phyloP scores from a whole-genome alignment of 2,888 invertebrate genomes.

The Creontiades dilutus region DNA sequence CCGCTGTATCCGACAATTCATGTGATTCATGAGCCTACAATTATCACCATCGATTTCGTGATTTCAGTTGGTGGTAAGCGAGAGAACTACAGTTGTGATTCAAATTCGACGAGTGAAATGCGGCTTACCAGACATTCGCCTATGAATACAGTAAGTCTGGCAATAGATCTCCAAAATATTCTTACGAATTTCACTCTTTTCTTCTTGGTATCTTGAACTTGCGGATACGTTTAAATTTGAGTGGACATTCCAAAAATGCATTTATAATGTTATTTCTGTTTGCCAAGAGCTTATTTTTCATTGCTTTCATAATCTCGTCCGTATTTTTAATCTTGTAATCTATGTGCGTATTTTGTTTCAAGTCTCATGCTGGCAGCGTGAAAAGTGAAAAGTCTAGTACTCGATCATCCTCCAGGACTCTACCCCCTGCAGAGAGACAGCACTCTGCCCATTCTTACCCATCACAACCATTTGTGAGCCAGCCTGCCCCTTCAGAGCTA shows the following conservation, averaged over 20 bases:
- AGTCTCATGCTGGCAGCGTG: slow-evolving; percentile 53
- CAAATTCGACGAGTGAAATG: slow-evolving; percentile 85
- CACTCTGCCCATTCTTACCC: slow-evolving; percentile 19
- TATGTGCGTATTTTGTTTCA: neutral
- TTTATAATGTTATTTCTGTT: too few relatives aligned
- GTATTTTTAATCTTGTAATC: too few relatives aligned
- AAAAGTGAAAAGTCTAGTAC: slow-evolving; percentile 60
- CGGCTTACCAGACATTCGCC: slow-evolving; percentile 81
- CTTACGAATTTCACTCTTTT: too few relatives aligned
- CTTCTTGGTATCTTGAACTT: too few relatives aligned
- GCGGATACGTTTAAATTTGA: too few relatives aligned
- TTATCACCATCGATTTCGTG: neutral
- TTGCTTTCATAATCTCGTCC: too few relatives aligned
- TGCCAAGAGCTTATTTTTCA: too few relatives aligned
- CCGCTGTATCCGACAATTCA: too few relatives aligned
- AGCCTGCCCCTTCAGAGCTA: slow-evolving; percentile 18
- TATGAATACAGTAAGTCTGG: slow-evolving; percentile 79
- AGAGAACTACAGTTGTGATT: slow-evolving; percentile 79
- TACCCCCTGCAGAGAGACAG: slow-evolving; percentile 20
- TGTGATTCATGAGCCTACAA: too few relatives aligned
- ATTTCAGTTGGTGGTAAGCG: slow-evolving; percentile 56
- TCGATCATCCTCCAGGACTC: slow-evolving; percentile 40
- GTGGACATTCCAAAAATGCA: too few relatives aligned
- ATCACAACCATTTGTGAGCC: slow-evolving; percentile 37
- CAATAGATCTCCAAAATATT: too few relatives aligned